Conservation (phyloP, 2,113 vertebrate genomes). For the human (Homo sapiens) region GRCh38 chr7:63433001-63433500, state of each 20-base stretch:
- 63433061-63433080: background rate
- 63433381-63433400: background rate
- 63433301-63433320: background rate
- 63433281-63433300: background rate
- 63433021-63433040: background rate
- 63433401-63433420: background rate
- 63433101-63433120: background rate
- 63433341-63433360: background rate
- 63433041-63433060: background rate
- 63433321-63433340: background rate
- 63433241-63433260: background rate
- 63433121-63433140: background rate
- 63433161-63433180: background rate
- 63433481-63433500: background rate
- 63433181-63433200: background rate
- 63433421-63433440: background rate
- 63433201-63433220: rapidly evolving
- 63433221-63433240: background rate
- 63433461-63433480: no score
- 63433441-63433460: background rate
- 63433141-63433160: rapidly evolving
- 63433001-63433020: background rate
- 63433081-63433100: background rate
- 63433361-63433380: background rate
- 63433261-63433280: background rate